Percentiles rank a stretch among this genome's conserved stretches.
These are phyloP conservation scores for Zaprionus obscuricornis DNA, from an alignment of 2,888 invertebrate genomes.

Conservation along the genomic window DNA sequence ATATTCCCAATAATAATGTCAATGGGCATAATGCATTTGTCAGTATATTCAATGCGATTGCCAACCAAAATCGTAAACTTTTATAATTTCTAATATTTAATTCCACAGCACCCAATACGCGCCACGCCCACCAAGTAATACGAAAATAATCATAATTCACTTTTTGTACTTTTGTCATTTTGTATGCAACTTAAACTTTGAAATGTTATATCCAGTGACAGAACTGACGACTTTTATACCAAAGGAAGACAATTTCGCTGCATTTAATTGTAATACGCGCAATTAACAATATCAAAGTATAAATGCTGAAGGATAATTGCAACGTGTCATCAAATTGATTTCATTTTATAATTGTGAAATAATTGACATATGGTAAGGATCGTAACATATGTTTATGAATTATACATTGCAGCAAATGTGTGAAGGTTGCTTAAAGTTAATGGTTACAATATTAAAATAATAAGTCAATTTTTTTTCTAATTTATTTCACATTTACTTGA, in stretches of 20 bases:
- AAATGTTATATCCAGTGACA: neutral
- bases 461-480: too few species aligned
- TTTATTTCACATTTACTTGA: too few species aligned
- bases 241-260: neutral
- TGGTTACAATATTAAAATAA: too few species aligned
- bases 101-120: conserved; percentile 33
- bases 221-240: conserved; percentile 34
- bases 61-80: conserved; percentile 11
- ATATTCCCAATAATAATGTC: conserved; percentile 1
- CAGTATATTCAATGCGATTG: conserved; percentile 8
- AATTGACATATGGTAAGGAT: conserved; percentile 6
- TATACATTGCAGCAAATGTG: neutral
- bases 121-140: conserved; percentile 31
- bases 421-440: too few species aligned
- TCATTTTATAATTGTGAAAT: conserved; percentile 14
- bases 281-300: conserved; percentile 50
- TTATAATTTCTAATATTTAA: conserved; percentile 13
- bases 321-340: neutral
- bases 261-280: conserved; percentile 15
- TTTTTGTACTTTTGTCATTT: neutral
- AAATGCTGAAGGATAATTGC: conserved; percentile 35
- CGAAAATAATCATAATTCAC: conserved; percentile 37
- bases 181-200: neutral
- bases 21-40: conserved; percentile 7
- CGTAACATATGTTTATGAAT: too few species aligned